These are phyloP conservation scores for Sardina pilchardus DNA, from an alignment of 2,113 vertebrate genomes.

Conservation along the genomic window DNA sequence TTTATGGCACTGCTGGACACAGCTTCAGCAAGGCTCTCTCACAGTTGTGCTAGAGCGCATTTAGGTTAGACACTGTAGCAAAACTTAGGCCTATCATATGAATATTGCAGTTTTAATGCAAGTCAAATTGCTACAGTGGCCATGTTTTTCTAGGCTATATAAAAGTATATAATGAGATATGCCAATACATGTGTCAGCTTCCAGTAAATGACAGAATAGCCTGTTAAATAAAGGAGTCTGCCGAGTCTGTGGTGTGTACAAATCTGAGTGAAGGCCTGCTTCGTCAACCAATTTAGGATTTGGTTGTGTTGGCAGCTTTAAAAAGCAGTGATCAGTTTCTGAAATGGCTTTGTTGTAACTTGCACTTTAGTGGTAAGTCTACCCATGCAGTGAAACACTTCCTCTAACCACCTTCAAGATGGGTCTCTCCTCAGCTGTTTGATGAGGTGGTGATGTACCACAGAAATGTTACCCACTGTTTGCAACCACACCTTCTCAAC, in stretches of 20 bases:
- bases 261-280: neutral
- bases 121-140: neutral
- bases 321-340: neutral
- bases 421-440: neutral
- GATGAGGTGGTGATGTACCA: neutral
- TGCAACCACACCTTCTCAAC: neutral
- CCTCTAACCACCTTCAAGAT: no score
- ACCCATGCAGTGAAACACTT: no score
- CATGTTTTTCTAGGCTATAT: no score
- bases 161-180: no score
- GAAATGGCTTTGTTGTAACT: neutral
- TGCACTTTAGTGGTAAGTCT: no score
- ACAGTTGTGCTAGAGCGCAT: neutral
- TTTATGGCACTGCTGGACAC: conserved; percentile 10
- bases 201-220: no score
- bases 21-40: neutral
- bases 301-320: neutral
- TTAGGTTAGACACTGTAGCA: neutral
- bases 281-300: neutral
- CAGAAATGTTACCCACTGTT: neutral
- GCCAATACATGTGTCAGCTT: no score
- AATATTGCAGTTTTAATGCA: neutral
- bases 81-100: neutral
- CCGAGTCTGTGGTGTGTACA: neutral
- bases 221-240: neutral